Evolutionary conservation across 2,797 vertebrate genomes (phyloP).

Genomic region (Thunnus albacares): DNA sequence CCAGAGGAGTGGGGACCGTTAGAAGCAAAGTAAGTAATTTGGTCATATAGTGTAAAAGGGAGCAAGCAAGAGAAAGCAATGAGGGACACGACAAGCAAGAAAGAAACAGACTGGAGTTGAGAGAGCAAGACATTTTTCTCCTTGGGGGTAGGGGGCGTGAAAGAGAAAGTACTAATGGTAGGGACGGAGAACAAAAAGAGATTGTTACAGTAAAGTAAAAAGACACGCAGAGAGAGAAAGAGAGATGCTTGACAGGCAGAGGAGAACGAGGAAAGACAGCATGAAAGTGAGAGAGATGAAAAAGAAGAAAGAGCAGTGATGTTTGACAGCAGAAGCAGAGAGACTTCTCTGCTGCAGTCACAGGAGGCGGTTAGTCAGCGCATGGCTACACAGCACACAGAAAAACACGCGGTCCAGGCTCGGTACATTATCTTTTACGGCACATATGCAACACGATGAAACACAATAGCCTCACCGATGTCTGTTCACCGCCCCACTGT

Average conservation of each 20-base stretch:
- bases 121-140: neutral
- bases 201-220: slow-evolving; percentile 3
- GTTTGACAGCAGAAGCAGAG: slow-evolving; percentile 40
- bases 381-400: slow-evolving; percentile 50
- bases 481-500: slow-evolving; percentile 7
- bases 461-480: slow-evolving; percentile 29
- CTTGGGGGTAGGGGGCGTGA: neutral
- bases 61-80: neutral
- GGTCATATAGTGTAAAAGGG: neutral
- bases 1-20: neutral
- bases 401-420: slow-evolving; percentile 22
- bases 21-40: neutral
- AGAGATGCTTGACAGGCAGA: neutral
- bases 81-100: neutral
- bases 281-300: slow-evolving; percentile 3
- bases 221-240: neutral
- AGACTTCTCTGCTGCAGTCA: slow-evolving; percentile 42
- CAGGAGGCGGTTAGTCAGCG: slow-evolving; percentile 49
- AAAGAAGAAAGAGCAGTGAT: slow-evolving; percentile 23
- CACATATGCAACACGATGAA: slow-evolving; percentile 40
- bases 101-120: neutral
- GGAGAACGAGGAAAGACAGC: neutral
- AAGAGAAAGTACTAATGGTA: slow-evolving; percentile 4
- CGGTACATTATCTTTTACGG: slow-evolving; percentile 32
- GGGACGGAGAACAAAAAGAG: neutral